These are phyloP conservation scores for Ataeniobius toweri DNA, from an alignment of 2,797 vertebrate species.

Conservation along the genomic window DNA sequence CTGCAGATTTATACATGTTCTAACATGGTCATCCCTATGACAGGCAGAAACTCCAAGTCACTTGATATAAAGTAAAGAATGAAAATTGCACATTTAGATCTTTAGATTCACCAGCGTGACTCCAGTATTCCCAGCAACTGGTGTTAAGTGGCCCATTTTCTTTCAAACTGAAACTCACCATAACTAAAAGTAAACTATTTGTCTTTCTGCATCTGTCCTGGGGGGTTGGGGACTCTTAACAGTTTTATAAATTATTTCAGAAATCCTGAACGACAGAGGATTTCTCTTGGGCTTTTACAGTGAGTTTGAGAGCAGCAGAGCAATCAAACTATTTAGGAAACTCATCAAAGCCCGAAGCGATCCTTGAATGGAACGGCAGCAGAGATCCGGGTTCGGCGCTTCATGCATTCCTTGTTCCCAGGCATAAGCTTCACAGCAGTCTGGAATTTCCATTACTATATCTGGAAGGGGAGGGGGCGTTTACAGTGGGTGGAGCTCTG, in stretches of 20 bases:
- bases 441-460: constrained; percentile 68
- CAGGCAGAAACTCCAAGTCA: background rate
- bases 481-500: constrained; percentile 48
- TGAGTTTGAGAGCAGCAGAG: background rate
- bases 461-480: constrained; percentile 4
- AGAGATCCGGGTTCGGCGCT: constrained; percentile 31
- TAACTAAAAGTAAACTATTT: constrained; percentile 29
- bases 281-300: constrained; percentile 23
- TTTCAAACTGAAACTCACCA: constrained; percentile 7
- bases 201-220: constrained; percentile 47
- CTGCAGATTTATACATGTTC: constrained; percentile 22
- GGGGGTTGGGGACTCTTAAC: background rate
- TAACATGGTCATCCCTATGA: constrained; percentile 24
- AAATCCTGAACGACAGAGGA: constrained; percentile 16
- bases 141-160: constrained; percentile 21
- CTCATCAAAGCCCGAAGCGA: constrained; percentile 2
- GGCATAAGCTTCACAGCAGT: constrained; percentile 52
- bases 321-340: background rate
- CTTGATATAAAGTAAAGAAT: background rate
- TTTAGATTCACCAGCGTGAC: background rate
- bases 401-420: constrained; percentile 46
- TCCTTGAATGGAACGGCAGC: constrained; percentile 11
- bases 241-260: constrained; percentile 39
- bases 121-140: background rate
- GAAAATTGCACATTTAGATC: background rate